Base-by-base conservation (phyloP, 2,113 vertebrate genomes). In the Pteruthius melanotis region DNA sequence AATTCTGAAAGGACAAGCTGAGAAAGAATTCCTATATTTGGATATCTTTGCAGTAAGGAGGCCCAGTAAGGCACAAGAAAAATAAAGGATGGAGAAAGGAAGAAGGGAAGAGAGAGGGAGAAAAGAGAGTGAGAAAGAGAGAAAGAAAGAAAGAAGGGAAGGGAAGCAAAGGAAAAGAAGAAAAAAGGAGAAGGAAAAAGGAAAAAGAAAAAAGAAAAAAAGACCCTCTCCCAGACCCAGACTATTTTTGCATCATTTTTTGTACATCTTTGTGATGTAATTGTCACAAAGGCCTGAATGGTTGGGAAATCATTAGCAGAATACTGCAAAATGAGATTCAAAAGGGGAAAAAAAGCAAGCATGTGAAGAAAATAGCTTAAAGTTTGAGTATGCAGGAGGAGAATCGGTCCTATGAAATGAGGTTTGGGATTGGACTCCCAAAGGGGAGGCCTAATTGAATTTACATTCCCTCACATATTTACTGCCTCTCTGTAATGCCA, bases 21-120 rank as follows among this genome's bases (percentile, higher is more conserved):
- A 92, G 65, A 70, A 87, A 21, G 37, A 60, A 31, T 44, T 94
- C 74, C 93, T 95, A 30, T 92, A 87, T 95, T 94, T 95, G 81
- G 80, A 23, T 92, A 61, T 56, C 64, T 91, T 87, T 52, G 47
- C 83, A 83, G 39, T 35, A 70, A 59, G 40, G 49, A 83, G 44
- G 31, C 69, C 24, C 40, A 50, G 40, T 37, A 61, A 94, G 21
- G 33, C 15, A 83, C 26, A 72, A 60, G 61, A n/a, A 87, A 37
- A 35, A 79, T 12, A 47, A 64, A 60, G 15, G 13, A 16, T 27
- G 9, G n/a, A 49, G 31, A 28, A 35, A 22, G 11, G 52, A 45
- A 31, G 19, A 37, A 17, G 54, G 20, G 6, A 31, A 66, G 27
- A 39, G 31, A 79, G 24, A 37, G 5, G 45, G 31, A 42, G 6